Conservation (phyloP, 2,888 invertebrate genomes). For the Cataglyphis altisquamis region DNA sequence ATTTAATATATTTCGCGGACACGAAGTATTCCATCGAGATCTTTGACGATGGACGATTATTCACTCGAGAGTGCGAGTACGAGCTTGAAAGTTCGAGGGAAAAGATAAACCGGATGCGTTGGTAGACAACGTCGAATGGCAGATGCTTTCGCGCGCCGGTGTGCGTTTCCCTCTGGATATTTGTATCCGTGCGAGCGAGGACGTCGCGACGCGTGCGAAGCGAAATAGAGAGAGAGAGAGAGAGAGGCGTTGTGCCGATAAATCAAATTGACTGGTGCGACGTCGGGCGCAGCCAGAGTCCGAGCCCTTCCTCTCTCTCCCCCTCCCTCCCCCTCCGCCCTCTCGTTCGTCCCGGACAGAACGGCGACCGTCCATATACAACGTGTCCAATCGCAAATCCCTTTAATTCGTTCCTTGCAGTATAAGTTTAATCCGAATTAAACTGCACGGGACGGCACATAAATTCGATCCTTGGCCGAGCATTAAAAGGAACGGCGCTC, state of each 20-base stretch:
- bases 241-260: slow-evolving; percentile 80
- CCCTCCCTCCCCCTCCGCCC: background rate
- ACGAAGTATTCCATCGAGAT: background rate
- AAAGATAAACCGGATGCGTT: slow-evolving; percentile 72
- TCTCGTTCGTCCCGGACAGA: slow-evolving; percentile 74
- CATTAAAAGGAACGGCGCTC: slow-evolving; percentile 77
- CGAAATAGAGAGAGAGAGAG: slow-evolving; percentile 59
- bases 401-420: slow-evolving; percentile 84
- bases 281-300: slow-evolving; percentile 80
- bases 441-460: slow-evolving; percentile 82
- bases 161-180: slow-evolving; percentile 59
- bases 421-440: slow-evolving; percentile 83
- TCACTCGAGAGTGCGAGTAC: background rate
- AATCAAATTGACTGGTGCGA: slow-evolving; percentile 84
- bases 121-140: slow-evolving; percentile 69
- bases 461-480: slow-evolving; percentile 79
- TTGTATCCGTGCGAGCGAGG: slow-evolving; percentile 47
- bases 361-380: slow-evolving; percentile 80
- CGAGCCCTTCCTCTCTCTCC: slow-evolving; percentile 58
- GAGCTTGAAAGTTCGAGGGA: slow-evolving; percentile 66
- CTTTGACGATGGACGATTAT: background rate
- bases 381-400: slow-evolving; percentile 85
- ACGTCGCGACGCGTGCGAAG: slow-evolving; percentile 32
- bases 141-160: slow-evolving; percentile 54
- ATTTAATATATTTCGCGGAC: background rate